These are phyloP conservation scores for Antennarius maculatus DNA, from an alignment of 2,797 vertebrate genomes.

Conservation along the genomic window DNA sequence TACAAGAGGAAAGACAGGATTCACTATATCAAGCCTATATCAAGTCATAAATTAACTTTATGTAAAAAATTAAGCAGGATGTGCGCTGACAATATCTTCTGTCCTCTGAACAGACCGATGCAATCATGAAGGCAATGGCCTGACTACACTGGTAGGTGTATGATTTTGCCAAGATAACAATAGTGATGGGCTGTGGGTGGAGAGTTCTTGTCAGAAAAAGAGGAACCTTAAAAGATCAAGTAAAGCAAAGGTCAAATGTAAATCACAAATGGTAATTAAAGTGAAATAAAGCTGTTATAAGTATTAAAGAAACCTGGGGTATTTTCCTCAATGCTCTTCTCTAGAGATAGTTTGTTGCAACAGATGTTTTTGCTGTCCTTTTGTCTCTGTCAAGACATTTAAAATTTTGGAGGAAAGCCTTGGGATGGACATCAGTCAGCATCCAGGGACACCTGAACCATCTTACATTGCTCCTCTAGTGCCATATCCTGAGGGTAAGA, in stretches of 20 bases:
- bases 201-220: neutral
- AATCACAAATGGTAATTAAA: neutral
- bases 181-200: constrained; percentile 14
- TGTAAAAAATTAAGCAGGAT: constrained; percentile 39
- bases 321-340: neutral
- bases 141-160: constrained; percentile 63
- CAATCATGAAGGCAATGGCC: constrained; percentile 27
- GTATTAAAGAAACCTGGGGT: neutral
- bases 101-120: constrained; percentile 60
- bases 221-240: constrained; percentile 10
- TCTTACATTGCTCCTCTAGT: constrained; percentile 19
- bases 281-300: neutral
- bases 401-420: constrained; percentile 39
- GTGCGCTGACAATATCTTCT: constrained; percentile 51
- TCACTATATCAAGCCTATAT: too few species aligned
- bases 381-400: constrained; percentile 44
- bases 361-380: constrained; percentile 4
- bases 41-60: too few species aligned
- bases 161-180: constrained; percentile 22
- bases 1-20: too few species aligned
- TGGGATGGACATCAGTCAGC: constrained; percentile 25
- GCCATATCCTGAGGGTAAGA: constrained; percentile 18
- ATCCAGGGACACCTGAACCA: constrained; percentile 10
- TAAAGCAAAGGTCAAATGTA: neutral
- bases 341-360: neutral